Evolutionary conservation across 2,113 vertebrate genomes (phyloP).

Genomic region (Cromileptes altivelis): DNA sequence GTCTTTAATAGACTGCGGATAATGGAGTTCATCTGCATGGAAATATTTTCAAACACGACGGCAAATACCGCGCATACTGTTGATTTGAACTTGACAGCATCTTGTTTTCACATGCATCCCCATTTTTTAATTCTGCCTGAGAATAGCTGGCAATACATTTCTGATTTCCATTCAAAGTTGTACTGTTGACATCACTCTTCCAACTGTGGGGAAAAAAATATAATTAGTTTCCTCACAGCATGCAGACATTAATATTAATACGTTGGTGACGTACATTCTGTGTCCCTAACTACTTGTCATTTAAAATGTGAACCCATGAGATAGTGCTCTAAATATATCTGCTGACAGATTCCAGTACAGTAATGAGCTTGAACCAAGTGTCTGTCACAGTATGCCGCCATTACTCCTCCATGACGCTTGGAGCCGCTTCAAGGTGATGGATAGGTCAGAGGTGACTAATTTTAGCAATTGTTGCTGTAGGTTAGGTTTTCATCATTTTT

Average conservation of each 20-base stretch:
- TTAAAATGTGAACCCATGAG: slow-evolving; percentile 77
- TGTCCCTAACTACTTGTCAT: slow-evolving; percentile 79
- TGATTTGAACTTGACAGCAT: slow-evolving; percentile 67
- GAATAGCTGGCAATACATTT: slow-evolving; percentile 51
- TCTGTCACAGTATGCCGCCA: slow-evolving; percentile 67
- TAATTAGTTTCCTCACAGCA: slow-evolving; percentile 81
- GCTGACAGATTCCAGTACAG: slow-evolving; percentile 72
- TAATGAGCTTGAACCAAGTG: slow-evolving; percentile 83
- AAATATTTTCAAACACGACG: slow-evolving; percentile 44
- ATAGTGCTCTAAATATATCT: slow-evolving; percentile 77
- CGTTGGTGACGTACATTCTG: slow-evolving; percentile 67
- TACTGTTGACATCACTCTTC: slow-evolving; percentile 72
- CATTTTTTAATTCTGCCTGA: slow-evolving; percentile 44
- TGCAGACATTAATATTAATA: slow-evolving; percentile 82
- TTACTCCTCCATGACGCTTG: slow-evolving; percentile 59
- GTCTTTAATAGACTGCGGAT: slow-evolving; percentile 62
- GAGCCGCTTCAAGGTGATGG: slow-evolving; percentile 61
- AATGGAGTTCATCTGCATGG: slow-evolving; percentile 66
- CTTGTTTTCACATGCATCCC: slow-evolving; percentile 51
- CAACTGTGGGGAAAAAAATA: slow-evolving; percentile 65
- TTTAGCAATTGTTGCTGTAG: slow-evolving; percentile 70
- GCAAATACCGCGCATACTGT: slow-evolving; percentile 38
- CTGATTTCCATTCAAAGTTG: slow-evolving; percentile 62
- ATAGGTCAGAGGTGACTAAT: slow-evolving; percentile 79
- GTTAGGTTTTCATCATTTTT: slow-evolving; percentile 65